Evolutionary conservation across 1,140 invertebrate species (phyloP), one percentile per base, ranked within the genome.

Genomic region (Nixonia krombeini): DNA sequence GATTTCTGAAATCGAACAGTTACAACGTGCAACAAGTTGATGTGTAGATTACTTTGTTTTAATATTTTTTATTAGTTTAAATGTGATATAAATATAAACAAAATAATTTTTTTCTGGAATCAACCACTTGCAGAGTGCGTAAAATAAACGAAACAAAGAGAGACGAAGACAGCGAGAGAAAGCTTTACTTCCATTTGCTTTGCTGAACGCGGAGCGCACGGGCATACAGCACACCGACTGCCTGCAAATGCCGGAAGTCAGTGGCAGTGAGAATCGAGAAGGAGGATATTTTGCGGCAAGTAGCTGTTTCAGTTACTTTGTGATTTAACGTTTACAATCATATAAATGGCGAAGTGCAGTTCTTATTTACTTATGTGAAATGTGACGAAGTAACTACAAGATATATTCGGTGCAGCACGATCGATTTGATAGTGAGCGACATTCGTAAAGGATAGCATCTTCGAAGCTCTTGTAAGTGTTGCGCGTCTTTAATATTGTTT

Each of bases 301-400:
- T 56, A 47, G 51, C 41, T 55, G 47, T 12, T 40, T 67, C 42
- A 25, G 42, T 61, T 41, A 57, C 46, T 66, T 61, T 38, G 57
- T 62, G 53, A 70, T 68, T 75, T 52, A 58, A 55, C 52, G 58
- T 23, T 28, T 51, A 58, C 72, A 51, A 53, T 35, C 44, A 58
- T 38, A 47, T 59, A 79, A 79, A 78, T 79, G 78, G 76, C 74
- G 75, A 78, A 61, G 41, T 63, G 59, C 38, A 68, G 56, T 75
- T 78, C 63, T 80, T 78, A 76, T 80, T 78, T 73, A 71, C 63
- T 59, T 18, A 38, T 13, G 29, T 44, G 47, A 38, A 53, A 28
- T 23, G 38, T 46, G 58, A 52, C 41, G 37, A 71, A 64, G 47
- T 72, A 72, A 64, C 21, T 21, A 6, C 2, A 21, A 21, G 21